These are phyloP conservation scores for Dendrocopos noguchii DNA, from an alignment of 2,113 vertebrate genomes.

Conservation along the genomic window DNA sequence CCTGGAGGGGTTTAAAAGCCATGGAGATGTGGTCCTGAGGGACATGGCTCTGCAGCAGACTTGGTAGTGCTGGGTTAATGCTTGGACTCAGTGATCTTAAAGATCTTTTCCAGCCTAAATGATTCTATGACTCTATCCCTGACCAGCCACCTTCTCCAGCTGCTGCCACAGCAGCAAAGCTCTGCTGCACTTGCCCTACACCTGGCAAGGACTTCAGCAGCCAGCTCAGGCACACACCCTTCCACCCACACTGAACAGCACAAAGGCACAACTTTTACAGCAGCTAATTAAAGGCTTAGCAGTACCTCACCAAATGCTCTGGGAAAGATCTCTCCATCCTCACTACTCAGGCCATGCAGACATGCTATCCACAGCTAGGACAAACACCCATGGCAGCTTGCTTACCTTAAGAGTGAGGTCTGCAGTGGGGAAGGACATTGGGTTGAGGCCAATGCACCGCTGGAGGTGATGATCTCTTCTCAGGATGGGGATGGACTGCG, in stretches of 20 bases:
- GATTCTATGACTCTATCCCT: neutral
- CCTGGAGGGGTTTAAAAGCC: too few relatives aligned
- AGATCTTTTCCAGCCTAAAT: too few relatives aligned
- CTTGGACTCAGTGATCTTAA: too few relatives aligned
- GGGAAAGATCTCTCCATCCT: neutral
- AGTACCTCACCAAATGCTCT: neutral
- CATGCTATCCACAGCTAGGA: neutral
- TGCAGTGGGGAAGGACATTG: conserved; percentile 91
- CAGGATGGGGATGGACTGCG: conserved; percentile 93
- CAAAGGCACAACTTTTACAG: neutral
- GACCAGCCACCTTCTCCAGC: neutral
- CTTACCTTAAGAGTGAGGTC: conserved; percentile 97
- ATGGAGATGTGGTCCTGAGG: too few relatives aligned
- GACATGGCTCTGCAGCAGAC: too few relatives aligned
- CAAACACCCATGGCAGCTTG: neutral
- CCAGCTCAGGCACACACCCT: neutral
- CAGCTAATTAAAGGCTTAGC: neutral
- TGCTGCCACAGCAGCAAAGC: neutral
- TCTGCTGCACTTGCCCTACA: neutral
- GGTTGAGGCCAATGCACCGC: conserved; percentile 91
- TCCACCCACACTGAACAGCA: fast-evolving
- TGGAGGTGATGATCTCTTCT: conserved; percentile 94
- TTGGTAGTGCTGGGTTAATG: too few relatives aligned
- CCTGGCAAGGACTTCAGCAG: neutral
- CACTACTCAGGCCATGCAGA: neutral